Conservation (phyloP, 2,797 vertebrate genomes). For the Lagocephalus sceleratus region DNA sequence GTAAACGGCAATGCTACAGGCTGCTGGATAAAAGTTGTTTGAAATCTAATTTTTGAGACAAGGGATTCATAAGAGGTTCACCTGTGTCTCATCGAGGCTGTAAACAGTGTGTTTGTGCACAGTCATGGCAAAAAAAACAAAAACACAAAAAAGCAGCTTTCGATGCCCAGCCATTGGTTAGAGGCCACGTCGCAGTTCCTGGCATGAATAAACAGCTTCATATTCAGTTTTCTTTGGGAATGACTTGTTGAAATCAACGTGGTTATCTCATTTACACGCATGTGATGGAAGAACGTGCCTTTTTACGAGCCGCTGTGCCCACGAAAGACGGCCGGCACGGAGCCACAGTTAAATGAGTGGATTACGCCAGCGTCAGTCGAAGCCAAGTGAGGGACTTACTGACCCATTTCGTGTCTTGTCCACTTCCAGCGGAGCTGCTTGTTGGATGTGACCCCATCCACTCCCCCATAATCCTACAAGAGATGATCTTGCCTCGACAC, state of each 20-base stretch:
- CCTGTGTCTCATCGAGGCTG: conserved; percentile 55
- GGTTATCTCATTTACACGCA: conserved; percentile 53
- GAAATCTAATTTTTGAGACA: conserved; percentile 50
- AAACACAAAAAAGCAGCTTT: conserved; percentile 49
- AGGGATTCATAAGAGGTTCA: conserved; percentile 62
- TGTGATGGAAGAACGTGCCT: conserved; percentile 44
- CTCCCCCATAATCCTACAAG: conserved; percentile 67
- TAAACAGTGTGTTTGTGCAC: conserved; percentile 44
- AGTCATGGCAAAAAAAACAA: conserved; percentile 20
- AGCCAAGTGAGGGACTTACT: conserved; percentile 63
- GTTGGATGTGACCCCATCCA: conserved; percentile 61
- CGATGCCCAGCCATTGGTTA: conserved; percentile 56
- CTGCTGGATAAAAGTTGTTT: conserved; percentile 43
- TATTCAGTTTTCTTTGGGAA: conserved; percentile 50
- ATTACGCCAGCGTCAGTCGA: conserved; percentile 53
- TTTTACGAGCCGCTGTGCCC: conserved; percentile 39
- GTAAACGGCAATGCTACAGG: conserved; percentile 47
- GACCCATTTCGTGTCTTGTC: conserved; percentile 67
- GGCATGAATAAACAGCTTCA: conserved; percentile 40
- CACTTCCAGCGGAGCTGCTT: conserved; percentile 59
- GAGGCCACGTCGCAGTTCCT: conserved; percentile 39
- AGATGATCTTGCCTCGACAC: conserved; percentile 65
- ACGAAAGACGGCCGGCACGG: conserved; percentile 26
- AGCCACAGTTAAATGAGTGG: conserved; percentile 49
- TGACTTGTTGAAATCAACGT: conserved; percentile 62